Base-by-base conservation (phyloP, 2,113 vertebrate genomes). In the Aspidoscelis tigris region DNA sequence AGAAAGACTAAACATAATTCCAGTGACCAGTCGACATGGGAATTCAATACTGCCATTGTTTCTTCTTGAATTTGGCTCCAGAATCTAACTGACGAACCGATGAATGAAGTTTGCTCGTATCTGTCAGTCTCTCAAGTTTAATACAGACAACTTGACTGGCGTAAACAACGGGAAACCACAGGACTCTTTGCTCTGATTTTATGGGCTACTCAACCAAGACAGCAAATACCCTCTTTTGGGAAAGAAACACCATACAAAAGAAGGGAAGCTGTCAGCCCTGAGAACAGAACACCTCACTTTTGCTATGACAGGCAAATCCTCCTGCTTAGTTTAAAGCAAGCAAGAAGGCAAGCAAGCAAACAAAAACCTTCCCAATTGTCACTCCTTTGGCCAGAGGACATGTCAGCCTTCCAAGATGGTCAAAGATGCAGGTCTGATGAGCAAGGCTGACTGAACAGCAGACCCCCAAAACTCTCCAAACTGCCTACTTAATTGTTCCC, bases 401-500 rank as follows among this genome's bases (percentile, higher is more conserved):
- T 76, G 44, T 68, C 89, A 83, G 85, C 70, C 11, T 39, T 61
- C 75, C 76, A 76, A 69, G 79, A 22, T 14, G 53, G 7, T 3
- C 53, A 64, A 72, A 18, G 43, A 65, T 69, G 14, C 68, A 69
- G 33, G 33, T 4, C 3, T 69, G n/a, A 12, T 33, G 68, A 69
- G 12, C 9, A 33, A 33, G 11, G 20, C 68, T 61, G 58, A 4
- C 18, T 61, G 55, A 55, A 55, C 16, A 55, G 1, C 47, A 50
- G 47, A 9, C 58, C 58, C 12, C 33, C 33, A 33, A 33, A 33
- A 33, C 33, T 18, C 58, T 16, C 68, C 8, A 24, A 47, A 74
- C 43, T 41, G 77, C 87, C 76, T 87, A 69, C 41, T n/a, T 4
- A 43, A 77, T 68, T 66, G 47, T 86, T 89, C 89, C 88, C 33